Conservation (phyloP, 2,113 vertebrate species). For the Piaya cayana region DNA sequence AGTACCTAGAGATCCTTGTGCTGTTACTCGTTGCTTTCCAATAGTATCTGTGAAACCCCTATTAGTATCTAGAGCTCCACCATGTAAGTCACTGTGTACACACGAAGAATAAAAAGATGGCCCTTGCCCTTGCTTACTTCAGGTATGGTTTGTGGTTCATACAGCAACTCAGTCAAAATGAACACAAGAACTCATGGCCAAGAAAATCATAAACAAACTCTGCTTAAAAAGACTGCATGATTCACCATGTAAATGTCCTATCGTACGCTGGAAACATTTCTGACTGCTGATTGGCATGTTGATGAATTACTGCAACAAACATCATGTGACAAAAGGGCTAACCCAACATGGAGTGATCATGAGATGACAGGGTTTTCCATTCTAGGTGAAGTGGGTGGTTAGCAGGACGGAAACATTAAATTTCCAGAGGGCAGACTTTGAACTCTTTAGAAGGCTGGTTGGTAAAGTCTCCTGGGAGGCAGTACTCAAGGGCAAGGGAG, state of each 20-base stretch:
- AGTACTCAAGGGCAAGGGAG: too few relatives aligned
- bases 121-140: conserved; percentile 2
- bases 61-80: not conserved
- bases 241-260: not conserved
- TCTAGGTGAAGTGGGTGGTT: too few relatives aligned
- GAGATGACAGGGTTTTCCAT: too few relatives aligned
- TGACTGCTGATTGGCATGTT: not conserved
- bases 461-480: too few relatives aligned
- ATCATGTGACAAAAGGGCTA: not conserved
- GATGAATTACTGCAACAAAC: not conserved
- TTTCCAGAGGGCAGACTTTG: too few relatives aligned
- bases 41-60: conserved; percentile 17
- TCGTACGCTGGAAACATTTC: not conserved
- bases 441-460: too few relatives aligned
- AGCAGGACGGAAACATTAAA: too few relatives aligned
- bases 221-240: not conserved
- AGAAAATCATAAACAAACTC: conserved; percentile 7
- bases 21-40: not conserved
- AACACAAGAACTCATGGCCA: not conserved
- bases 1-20: conserved; percentile 11
- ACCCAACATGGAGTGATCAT: not conserved
- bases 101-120: not conserved
- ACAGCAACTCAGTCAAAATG: not conserved
- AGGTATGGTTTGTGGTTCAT: not conserved
- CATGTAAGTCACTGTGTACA: not conserved